Evolutionary conservation across 1,140 invertebrate species (phyloP).

Genomic region (Tetranychus cinnabarinus): DNA sequence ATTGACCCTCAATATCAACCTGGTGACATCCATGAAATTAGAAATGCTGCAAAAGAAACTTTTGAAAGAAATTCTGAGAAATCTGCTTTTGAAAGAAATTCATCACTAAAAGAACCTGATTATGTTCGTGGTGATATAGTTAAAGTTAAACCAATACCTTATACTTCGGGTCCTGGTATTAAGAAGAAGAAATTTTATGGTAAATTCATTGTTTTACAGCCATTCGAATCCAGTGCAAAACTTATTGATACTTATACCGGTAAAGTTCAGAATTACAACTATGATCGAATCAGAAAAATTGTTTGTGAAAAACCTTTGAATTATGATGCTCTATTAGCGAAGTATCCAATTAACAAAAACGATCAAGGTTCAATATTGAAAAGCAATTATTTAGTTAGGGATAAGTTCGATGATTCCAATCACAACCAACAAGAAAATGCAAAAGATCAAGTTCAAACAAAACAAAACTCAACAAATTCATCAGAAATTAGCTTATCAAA

Average conservation of each 20-base stretch:
- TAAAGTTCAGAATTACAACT: background rate
- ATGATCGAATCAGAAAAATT: background rate
- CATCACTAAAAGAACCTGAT: background rate
- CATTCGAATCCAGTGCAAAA: background rate
- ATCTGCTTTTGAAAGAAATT: background rate
- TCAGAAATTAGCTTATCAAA: no score
- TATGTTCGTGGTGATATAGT: background rate
- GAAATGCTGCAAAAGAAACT: background rate
- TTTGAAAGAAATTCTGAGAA: background rate
- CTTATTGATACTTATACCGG: background rate
- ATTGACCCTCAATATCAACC: no score
- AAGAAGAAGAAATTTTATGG: background rate
- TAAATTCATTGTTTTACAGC: background rate
- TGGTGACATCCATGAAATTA: background rate
- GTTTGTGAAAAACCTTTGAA: background rate
- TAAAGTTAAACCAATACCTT: background rate
- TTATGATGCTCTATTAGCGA: no score
- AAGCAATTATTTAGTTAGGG: no score
- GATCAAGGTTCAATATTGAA: no score
- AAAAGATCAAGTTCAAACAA: no score
- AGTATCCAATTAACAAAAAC: no score
- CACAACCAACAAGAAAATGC: no score
- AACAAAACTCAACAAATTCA: no score
- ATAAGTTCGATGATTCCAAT: no score
- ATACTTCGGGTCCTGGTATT: background rate